Conservation (phyloP, 2,888 invertebrate genomes). For the Margaritifera margaritifera region DNA sequence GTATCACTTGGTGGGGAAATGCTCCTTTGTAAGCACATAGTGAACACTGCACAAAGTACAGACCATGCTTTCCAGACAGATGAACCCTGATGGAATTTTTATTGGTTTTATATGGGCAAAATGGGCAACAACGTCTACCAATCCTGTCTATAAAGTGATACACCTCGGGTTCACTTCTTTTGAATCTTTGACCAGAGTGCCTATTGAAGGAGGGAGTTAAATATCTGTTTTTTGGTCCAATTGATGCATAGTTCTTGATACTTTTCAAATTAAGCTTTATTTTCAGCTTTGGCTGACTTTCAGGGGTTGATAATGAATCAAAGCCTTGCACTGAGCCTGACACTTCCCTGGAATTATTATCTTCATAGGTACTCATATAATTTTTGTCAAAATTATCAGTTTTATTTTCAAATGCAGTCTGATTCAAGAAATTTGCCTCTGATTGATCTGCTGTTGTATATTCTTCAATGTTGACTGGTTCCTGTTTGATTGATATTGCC, state of each 20-base stretch:
- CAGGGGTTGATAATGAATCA: no score
- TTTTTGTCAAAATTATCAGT: no score
- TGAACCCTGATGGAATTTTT: conserved; percentile 41
- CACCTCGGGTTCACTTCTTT: conserved; percentile 21
- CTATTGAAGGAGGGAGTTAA: conserved; percentile 12
- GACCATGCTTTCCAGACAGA: conserved; percentile 35
- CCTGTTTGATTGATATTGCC: no score
- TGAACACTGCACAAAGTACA: conserved; percentile 38
- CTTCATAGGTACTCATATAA: no score
- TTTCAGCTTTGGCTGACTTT: conserved; percentile 17
- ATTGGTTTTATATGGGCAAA: conserved; percentile 35
- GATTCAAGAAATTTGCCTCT: no score
- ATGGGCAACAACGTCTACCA: conserved; percentile 38
- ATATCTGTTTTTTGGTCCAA: conserved; percentile 16
- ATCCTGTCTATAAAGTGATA: conserved; percentile 33
- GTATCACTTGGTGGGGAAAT: conserved; percentile 36
- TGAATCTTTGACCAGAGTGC: background rate
- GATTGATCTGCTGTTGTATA: no score
- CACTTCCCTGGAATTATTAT: no score
- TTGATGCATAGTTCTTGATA: conserved; percentile 1
- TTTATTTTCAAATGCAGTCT: no score
- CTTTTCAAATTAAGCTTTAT: conserved; percentile 34
- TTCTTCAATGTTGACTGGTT: no score
- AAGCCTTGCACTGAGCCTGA: no score
- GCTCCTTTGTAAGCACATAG: conserved; percentile 38